phyloP scores from a whole-genome alignment of 2,113 vertebrate species.

The Polypterus bichir region DNA sequence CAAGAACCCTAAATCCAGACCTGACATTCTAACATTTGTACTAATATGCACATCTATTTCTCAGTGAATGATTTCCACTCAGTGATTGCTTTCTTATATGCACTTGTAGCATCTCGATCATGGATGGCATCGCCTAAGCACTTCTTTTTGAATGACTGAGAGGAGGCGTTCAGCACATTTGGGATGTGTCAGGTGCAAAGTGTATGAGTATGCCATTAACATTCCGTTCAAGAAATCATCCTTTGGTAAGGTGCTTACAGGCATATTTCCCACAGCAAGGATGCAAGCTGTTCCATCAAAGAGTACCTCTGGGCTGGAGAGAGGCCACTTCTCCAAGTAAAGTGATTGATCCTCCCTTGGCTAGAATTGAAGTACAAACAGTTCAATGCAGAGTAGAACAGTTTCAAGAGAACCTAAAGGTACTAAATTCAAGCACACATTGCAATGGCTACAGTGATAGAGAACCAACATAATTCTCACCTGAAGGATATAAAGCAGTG shows the following conservation, averaged over 20 bases:
- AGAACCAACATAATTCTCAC: slow-evolving; percentile 1
- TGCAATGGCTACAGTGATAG: background rate
- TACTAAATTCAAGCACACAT: too few species aligned
- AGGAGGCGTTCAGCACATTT: slow-evolving; percentile 10
- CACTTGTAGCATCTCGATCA: slow-evolving; percentile 7
- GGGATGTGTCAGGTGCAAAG: slow-evolving; percentile 12
- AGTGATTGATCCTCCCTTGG: background rate
- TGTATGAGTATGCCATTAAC: background rate
- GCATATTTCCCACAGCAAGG: too few species aligned
- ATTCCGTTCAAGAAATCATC: too few species aligned
- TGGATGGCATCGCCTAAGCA: slow-evolving; percentile 7
- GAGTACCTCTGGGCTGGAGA: background rate
- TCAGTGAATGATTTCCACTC: slow-evolving; percentile 11
- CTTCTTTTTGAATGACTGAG: slow-evolving; percentile 14
- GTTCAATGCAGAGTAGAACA: background rate
- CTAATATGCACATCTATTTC: background rate
- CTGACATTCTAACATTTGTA: too few species aligned
- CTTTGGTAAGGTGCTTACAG: too few species aligned
- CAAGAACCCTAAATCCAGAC: too few species aligned
- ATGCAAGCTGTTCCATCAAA: background rate
- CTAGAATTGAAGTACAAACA: background rate
- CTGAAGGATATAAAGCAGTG: slow-evolving; percentile 6
- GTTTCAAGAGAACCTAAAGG: too few species aligned
- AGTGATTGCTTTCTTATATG: slow-evolving; percentile 16
- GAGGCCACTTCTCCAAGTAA: slow-evolving; percentile 2